These are phyloP conservation scores for Xenopus tropicalis DNA, from an alignment of 2,113 vertebrate species.

Conservation along the genomic window UCB_Xtro_10.0 CM004447.2:13107501-13108000, in stretches of 20 bases:
- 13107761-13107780: neutral
- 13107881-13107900: conserved; percentile 13
- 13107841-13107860: conserved; percentile 38
- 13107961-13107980: neutral
- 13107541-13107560: neutral
- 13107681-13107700: conserved; percentile 8
- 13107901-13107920: conserved; percentile 26
- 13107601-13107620: conserved; percentile 4
- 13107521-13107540: conserved; percentile 15
- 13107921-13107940: neutral
- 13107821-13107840: conserved; percentile 38
- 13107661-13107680: conserved; percentile 4
- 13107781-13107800: conserved; percentile 2
- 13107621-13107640: neutral
- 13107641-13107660: conserved; percentile 7
- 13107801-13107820: conserved; percentile 20
- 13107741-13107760: conserved; percentile 9
- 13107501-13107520: neutral
- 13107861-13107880: conserved; percentile 4
- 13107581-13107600: neutral
- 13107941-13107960: conserved; percentile 1
- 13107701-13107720: conserved; percentile 36
- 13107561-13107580: neutral
- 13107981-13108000: conserved; percentile 13
- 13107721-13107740: conserved; percentile 38